Evolutionary conservation across 1,140 invertebrate genomes (phyloP), one percentile per base, ranked within the genome.

Genomic region (Procambarus clarkii): DNA sequence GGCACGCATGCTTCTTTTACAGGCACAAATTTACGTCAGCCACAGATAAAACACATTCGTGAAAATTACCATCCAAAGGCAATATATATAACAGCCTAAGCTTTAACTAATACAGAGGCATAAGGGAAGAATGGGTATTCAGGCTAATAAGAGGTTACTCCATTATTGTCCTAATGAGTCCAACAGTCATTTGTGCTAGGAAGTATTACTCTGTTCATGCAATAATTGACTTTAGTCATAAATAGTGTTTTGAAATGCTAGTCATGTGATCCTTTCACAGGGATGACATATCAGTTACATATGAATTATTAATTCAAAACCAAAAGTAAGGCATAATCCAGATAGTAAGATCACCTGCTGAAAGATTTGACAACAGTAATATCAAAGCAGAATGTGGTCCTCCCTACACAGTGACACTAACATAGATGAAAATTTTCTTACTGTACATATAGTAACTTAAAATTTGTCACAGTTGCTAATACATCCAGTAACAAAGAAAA

Each of bases 1-100:
- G n/a, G 81, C 81, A 83, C 15, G 81, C 58, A 69, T 60, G 58
- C 81, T 45, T 34, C 50, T 82, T 8, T 83, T 45, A 44, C 3
- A 5, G 44, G 45, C 77, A 79, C 77, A 77, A 21, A 83, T n/a
- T 54, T 18, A 83, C 58, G 69, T 74, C n/a, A 74, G 2, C 69
- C 34, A 34, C 21, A 24, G 69, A 74, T 74, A 3, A 24, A 24
- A 74, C 69, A 74, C 2, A 74, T 34, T 74, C 4, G 13, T 74
- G 11, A 74, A 8, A 74, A 74, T 74, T 74, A 34, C 69, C 69
- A 74, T 24, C 5, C 69, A 74, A 13, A 74, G 69, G 69, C 69
- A 74, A 74, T 74, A 74, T 24, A 15, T 15, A 18, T 15, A 74
- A 74, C 3, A 74, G 69, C 69, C n/a, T 74, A 74, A 74, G 69